Evolutionary conservation across 1,140 invertebrate species (phyloP).

Genomic region (Rhagoletis zephyria): DNA sequence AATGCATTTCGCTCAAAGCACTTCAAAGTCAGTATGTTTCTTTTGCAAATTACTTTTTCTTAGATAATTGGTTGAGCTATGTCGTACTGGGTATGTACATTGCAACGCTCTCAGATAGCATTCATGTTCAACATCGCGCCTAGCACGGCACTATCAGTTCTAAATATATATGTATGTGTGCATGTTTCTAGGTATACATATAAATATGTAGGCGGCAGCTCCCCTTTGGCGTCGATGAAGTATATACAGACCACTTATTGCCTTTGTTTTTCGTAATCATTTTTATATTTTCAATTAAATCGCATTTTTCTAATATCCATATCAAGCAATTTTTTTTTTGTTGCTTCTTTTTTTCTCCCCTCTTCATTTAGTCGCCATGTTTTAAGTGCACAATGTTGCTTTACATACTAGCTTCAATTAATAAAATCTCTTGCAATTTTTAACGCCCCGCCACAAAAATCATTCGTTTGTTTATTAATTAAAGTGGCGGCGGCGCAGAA

Average conservation of each 20-base stretch:
- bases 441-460: neutral
- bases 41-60: too few species aligned
- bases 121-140: neutral
- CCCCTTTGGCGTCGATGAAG: neutral
- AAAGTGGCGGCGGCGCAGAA: constrained; percentile 46
- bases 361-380: neutral
- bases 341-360: neutral
- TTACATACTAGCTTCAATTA: neutral
- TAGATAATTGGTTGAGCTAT: too few species aligned
- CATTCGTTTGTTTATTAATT: constrained; percentile 16
- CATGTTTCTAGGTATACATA: neutral
- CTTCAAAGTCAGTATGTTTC: too few species aligned
- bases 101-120: neutral
- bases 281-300: neutral
- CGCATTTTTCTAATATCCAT: neutral
- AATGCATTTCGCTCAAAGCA: too few species aligned
- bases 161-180: neutral
- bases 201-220: neutral
- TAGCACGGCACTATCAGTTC: constrained; percentile 20
- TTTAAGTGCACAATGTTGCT: too few species aligned
- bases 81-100: too few species aligned
- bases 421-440: constrained; percentile 1
- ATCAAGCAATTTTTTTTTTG: neutral
- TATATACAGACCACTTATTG: constrained; percentile 8
- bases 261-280: neutral